phyloP scores from a whole-genome alignment of 64 coral and sea anemone species.

The Stichodactyla helianthus region DNA sequence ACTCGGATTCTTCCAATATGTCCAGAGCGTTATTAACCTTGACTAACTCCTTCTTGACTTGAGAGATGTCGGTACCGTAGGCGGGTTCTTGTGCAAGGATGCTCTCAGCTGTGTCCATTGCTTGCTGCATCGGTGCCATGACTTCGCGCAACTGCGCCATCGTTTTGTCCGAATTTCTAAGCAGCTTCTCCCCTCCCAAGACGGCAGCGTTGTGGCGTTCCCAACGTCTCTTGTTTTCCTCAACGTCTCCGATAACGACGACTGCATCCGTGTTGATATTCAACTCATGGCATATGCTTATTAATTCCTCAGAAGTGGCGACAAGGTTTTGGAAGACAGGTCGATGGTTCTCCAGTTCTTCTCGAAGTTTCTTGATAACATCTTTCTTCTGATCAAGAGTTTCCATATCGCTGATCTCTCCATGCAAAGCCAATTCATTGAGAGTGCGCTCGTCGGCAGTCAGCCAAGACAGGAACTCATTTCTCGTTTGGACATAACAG shows the following conservation, averaged over 20 bases:
- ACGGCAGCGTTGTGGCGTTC: constrained; percentile 60
- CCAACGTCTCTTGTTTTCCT: constrained; percentile 81
- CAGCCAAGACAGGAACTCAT: constrained; percentile 62
- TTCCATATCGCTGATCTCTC: constrained; percentile 51
- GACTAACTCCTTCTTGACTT: constrained; percentile 67
- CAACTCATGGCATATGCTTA: constrained; percentile 83
- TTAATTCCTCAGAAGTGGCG: constrained; percentile 56
- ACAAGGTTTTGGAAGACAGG: constrained; percentile 70
- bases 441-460: constrained; percentile 63
- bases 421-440: constrained; percentile 40
- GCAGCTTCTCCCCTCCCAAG: constrained; percentile 60
- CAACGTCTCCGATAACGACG: constrained; percentile 67
- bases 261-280: constrained; percentile 72
- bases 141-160: constrained; percentile 70
- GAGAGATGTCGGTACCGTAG: constrained; percentile 68
- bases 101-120: constrained; percentile 68
- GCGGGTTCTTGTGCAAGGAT: constrained; percentile 70
- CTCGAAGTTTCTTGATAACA: constrained; percentile 61
- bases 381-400: constrained; percentile 65
- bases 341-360: constrained; percentile 58
- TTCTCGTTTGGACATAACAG: constrained; percentile 65
- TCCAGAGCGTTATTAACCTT: constrained; percentile 81
- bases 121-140: constrained; percentile 85
- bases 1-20: constrained; percentile 75
- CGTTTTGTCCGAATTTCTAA: constrained; percentile 80